These are phyloP conservation scores for Drosophila kanapiae DNA, from an alignment of 1,140 invertebrate genomes.

Conservation along the genomic window DNA sequence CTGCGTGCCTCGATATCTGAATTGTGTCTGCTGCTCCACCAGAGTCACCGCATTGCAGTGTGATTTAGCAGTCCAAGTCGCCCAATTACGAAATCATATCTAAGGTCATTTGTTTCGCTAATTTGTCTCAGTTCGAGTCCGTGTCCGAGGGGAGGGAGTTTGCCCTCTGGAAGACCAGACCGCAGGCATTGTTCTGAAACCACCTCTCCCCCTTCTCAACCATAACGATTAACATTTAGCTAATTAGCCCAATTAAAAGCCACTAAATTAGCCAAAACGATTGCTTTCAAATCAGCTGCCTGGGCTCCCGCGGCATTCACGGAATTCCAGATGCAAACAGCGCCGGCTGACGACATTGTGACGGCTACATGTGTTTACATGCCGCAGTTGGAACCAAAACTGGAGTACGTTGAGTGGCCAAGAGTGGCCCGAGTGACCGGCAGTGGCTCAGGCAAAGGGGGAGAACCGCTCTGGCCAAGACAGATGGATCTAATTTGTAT, in stretches of 20 bases:
- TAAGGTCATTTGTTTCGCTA: conserved; percentile 81
- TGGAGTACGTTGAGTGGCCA: conserved; percentile 18
- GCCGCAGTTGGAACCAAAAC: conserved; percentile 14
- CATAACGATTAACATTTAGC: background rate
- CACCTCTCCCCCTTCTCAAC: background rate
- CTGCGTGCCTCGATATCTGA: conserved; percentile 36
- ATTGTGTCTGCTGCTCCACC: conserved; percentile 20
- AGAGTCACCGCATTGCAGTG: conserved; percentile 8
- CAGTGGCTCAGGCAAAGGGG: conserved; percentile 15
- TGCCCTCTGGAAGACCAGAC: conserved; percentile 46
- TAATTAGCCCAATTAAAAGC: conserved; percentile 49
- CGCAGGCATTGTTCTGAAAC: conserved; percentile 37
- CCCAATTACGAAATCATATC: conserved; percentile 82
- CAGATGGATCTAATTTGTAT: conserved; percentile 48
- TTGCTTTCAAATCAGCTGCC: conserved; percentile 34
- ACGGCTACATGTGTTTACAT: conserved; percentile 64
- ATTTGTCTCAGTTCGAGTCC: conserved; percentile 51
- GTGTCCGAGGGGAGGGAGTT: conserved; percentile 3
- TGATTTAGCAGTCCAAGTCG: conserved; percentile 34
- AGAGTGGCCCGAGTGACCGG: conserved; percentile 3
- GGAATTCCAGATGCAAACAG: conserved; percentile 50
- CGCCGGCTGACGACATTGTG: conserved; percentile 52
- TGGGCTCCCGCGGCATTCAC: conserved; percentile 25
- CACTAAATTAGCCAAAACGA: conserved; percentile 40
- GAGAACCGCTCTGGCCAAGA: conserved; percentile 20